Conservation (phyloP, 2,888 invertebrate genomes). For the Drosophila kanekoi region DNA sequence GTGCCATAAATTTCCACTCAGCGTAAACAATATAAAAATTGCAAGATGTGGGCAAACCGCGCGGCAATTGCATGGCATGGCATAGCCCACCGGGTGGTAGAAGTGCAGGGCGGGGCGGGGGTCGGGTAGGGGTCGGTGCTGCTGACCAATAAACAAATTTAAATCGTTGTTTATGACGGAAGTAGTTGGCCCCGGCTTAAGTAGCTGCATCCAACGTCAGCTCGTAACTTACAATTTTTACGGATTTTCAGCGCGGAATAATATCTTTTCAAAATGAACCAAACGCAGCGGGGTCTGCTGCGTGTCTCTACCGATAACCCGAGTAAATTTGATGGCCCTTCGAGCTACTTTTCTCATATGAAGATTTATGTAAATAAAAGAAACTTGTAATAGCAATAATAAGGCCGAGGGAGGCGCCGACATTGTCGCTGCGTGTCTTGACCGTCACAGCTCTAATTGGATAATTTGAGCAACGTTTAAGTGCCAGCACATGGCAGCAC, state of each 20-base stretch:
- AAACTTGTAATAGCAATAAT: conserved; percentile 52
- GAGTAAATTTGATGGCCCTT: conserved; percentile 46
- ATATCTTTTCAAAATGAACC: conserved; percentile 30
- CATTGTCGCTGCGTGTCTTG: conserved; percentile 36
- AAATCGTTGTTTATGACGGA: conserved; percentile 72
- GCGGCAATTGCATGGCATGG: conserved; percentile 20
- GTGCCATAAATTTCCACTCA: conserved; percentile 69
- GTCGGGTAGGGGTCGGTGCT: too few species aligned
- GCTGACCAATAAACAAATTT: conserved; percentile 65
- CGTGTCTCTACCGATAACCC: conserved; percentile 29
- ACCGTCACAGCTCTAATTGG: conserved; percentile 66
- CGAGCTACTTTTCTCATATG: conserved; percentile 47
- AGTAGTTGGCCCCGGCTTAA: conserved; percentile 53
- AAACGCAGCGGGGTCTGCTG: conserved; percentile 37
- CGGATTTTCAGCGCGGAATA: not conserved
- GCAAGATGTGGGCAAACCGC: conserved; percentile 70
- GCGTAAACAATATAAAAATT: conserved; percentile 74
- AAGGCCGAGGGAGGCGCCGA: conserved; percentile 27
- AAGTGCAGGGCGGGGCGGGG: too few species aligned
- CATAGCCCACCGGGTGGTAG: not conserved
- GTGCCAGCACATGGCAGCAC: conserved; percentile 20
- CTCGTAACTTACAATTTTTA: conserved; percentile 43
- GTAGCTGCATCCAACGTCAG: conserved; percentile 62
- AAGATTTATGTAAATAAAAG: conserved; percentile 81
- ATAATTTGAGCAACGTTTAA: conserved; percentile 65